Evolutionary conservation across 1,140 invertebrate genomes (phyloP).

Genomic region (Notospermus geniculatus): DNA sequence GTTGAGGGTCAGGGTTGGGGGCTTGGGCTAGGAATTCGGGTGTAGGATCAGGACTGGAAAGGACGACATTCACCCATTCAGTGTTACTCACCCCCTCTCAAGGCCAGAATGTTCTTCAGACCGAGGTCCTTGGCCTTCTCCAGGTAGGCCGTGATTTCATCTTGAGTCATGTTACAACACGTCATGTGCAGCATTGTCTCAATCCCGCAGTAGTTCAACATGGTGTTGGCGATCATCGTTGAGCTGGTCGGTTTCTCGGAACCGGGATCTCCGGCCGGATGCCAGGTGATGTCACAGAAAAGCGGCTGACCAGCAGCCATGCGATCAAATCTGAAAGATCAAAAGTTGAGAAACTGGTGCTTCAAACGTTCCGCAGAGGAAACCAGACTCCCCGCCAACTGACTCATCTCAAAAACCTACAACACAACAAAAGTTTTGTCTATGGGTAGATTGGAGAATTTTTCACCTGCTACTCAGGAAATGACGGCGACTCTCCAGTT

Average conservation of each 20-base stretch:
- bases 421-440: no score
- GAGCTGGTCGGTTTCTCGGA: conserved; percentile 63
- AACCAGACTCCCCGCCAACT: no score
- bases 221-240: conserved; percentile 62
- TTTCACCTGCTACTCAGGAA: no score
- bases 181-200: conserved; percentile 69
- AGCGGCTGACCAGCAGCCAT: conserved; percentile 60
- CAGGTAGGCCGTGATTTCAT: conserved; percentile 57
- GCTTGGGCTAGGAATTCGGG: no score
- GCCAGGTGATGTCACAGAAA: conserved; percentile 69
- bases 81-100: conserved; percentile 60
- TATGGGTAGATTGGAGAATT: no score
- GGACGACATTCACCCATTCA: no score
- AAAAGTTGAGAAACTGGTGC: no score
- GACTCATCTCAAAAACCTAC: no score
- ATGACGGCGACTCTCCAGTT: no score
- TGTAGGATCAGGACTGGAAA: no score
- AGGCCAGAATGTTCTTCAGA: conserved; percentile 63
- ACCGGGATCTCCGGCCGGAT: conserved; percentile 63
- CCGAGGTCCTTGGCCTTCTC: conserved; percentile 61
- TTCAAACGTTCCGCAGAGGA: no score
- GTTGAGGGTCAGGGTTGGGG: no score
- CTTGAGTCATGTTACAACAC: conserved; percentile 57
- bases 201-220: conserved; percentile 63
- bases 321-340: conserved; percentile 62